Evolutionary conservation across 2,113 vertebrate species (phyloP), one percentile per base, ranked within the genome.

Genomic region (Ploceus nigricollis): DNA sequence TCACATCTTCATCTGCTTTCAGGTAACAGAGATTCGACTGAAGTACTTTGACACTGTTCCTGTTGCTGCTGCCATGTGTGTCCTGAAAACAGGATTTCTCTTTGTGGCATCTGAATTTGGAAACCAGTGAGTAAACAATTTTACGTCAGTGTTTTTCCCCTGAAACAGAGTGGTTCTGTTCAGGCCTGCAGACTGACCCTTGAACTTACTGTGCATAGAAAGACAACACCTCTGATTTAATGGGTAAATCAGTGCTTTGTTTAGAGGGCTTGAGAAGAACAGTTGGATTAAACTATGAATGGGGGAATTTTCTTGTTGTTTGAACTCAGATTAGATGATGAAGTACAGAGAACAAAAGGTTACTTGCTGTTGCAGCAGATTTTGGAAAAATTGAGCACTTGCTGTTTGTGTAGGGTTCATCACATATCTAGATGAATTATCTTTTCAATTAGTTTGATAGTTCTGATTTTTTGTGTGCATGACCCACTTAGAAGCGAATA

Each of bases 21-120:
- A 99, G 99, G 99, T 99, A 47, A 99, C 99, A 23, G 99, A 99
- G 97, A 99, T 99, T 87, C 97, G 99, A 21, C 98, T 99, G 97
- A 99, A 99, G 90, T 99, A 99, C 96, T 99, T 99, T 82, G 99
- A 99, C 96, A 99, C 99, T 1, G 99, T 99, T 66, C 99, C 99
- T 11, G 99, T 99, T 5, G 99, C 99, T 47, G 98, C 99, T 81
- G 99, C 99, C 68, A 99, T 99, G 99, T 99, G 99, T 18, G 99
- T 99, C 61, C 97, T 99, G 97, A 99, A 99, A 97, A 99, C 99
- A 1, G 99, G 99, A 16, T 99, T 99, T 96, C 98, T 99, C 71
- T 99, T 99, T 92, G 99, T 99, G 91, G 93, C 99, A 20, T 99
- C 99, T 51, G 99, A 99, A 93, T 99, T 99, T 98, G 99, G 99